Percentiles rank a stretch among this genome's conserved stretches.
Evolutionary conservation across 2,113 vertebrate genomes (phyloP).

Genomic region (Gopherus evgoodei): DNA sequence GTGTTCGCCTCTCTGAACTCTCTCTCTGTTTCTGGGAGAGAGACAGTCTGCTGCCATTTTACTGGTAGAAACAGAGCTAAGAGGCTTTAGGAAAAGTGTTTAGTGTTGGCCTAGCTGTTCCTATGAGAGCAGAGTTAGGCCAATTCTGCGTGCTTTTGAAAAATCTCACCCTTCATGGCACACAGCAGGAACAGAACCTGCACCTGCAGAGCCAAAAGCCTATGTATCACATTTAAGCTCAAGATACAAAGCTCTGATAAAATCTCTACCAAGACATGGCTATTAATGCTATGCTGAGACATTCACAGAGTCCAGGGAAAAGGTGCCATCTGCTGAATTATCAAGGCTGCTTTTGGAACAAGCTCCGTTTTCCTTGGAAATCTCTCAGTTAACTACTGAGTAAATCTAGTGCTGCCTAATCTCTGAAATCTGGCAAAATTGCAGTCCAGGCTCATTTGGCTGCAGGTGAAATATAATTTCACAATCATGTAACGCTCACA

Average conservation of each 20-base stretch:
- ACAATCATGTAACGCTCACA: neutral
- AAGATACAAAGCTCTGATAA: neutral
- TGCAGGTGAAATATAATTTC: neutral
- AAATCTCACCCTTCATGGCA: neutral
- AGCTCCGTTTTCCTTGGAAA: neutral
- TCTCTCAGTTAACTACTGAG: neutral
- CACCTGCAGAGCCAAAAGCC: neutral
- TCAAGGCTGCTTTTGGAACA: neutral
- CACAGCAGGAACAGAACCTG: neutral
- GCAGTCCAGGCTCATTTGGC: neutral
- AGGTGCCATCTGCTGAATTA: neutral
- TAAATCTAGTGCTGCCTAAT: neutral
- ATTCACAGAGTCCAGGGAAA: neutral
- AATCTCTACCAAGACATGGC: neutral
- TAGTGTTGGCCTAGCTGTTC: neutral
- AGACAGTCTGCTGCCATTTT: neutral
- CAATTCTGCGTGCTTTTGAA: neutral
- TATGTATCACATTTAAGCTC: neutral
- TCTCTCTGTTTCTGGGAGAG: too few species aligned
- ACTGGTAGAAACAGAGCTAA: neutral
- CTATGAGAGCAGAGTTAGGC: neutral
- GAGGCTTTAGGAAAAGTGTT: neutral
- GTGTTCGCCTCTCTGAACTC: neutral
- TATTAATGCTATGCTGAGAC: too few species aligned
- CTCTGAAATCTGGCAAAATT: neutral